A percentile compares a stretch with the other conserved stretches of the same genome.
Conservation (phyloP, 2,888 invertebrate genomes). For the Zygaena filipendulae region DNA sequence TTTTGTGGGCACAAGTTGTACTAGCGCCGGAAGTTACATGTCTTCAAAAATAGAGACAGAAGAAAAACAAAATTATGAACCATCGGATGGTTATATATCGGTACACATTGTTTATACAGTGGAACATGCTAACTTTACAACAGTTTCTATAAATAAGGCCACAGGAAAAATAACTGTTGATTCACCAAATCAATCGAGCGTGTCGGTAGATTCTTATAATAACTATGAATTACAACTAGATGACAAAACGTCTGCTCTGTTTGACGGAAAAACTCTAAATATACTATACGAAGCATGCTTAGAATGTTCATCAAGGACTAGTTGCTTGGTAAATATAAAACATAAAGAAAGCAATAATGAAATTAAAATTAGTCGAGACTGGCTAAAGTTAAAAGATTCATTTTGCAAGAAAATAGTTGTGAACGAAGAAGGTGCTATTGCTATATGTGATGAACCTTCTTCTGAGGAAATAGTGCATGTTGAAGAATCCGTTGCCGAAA, state of each 20-base stretch:
- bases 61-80: slow-evolving; percentile 20
- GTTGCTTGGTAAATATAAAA: slow-evolving; percentile 35
- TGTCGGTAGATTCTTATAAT: slow-evolving; percentile 30
- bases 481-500: slow-evolving; percentile 19
- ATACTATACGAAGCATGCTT: slow-evolving; percentile 39
- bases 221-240: slow-evolving; percentile 40
- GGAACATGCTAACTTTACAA: slow-evolving; percentile 65
- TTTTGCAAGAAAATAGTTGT: slow-evolving; percentile 37
- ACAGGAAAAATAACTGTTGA: slow-evolving; percentile 33
- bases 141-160: slow-evolving; percentile 48
- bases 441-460: slow-evolving; percentile 23
- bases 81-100: slow-evolving; percentile 45
- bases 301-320: slow-evolving; percentile 35
- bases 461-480: slow-evolving; percentile 19
- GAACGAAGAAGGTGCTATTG: slow-evolving; percentile 42
- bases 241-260: slow-evolving; percentile 32
- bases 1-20: slow-evolving; percentile 16
- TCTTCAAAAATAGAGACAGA: slow-evolving; percentile 29
- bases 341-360: slow-evolving; percentile 22
- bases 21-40: slow-evolving; percentile 20
- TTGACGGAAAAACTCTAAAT: slow-evolving; percentile 37
- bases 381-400: slow-evolving; percentile 51
- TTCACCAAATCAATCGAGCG: slow-evolving; percentile 39
- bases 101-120: slow-evolving; percentile 37
- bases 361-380: slow-evolving; percentile 26